A percentile compares a stretch with the other conserved stretches of the same genome.
These are phyloP conservation scores for Cyaniris semiargus DNA, from an alignment of 2,888 invertebrate species.

Conservation along the genomic window DNA sequence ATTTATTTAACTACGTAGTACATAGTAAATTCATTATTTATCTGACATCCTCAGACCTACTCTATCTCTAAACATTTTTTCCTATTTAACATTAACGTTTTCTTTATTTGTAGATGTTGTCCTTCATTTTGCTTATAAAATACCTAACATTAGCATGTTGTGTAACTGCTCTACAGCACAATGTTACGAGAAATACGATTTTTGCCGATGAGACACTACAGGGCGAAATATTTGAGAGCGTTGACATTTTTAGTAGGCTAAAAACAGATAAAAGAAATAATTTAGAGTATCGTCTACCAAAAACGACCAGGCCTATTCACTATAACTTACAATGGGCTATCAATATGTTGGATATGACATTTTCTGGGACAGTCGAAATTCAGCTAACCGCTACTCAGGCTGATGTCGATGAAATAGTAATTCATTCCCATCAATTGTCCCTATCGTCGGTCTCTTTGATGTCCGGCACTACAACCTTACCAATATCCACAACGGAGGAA, in stretches of 20 bases:
- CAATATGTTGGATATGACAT: constrained; percentile 52
- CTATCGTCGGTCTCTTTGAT: constrained; percentile 59
- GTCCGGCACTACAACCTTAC: constrained; percentile 51
- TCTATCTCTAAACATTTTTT: too few relatives aligned
- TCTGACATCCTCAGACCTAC: too few relatives aligned
- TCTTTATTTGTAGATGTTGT: constrained; percentile 3
- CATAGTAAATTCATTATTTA: too few relatives aligned
- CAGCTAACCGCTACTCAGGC: constrained; percentile 52
- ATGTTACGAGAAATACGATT: constrained; percentile 58
- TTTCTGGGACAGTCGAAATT: constrained; percentile 65
- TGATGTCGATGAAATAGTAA: constrained; percentile 56
- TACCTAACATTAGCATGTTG: not conserved
- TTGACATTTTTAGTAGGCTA: constrained; percentile 32
- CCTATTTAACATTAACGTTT: not conserved
- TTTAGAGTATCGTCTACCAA: constrained; percentile 67
- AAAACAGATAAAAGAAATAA: constrained; percentile 40
- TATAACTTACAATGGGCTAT: constrained; percentile 77
- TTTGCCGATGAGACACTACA: constrained; percentile 63
- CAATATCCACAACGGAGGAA: constrained; percentile 42
- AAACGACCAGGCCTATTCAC: constrained; percentile 68
- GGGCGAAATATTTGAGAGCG: constrained; percentile 59
- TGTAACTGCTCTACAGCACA: not conserved
- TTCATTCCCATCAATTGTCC: constrained; percentile 56
- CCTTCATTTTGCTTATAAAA: not conserved
- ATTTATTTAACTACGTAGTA: too few relatives aligned